Percentiles rank a stretch among this genome's conserved stretches.
Evolutionary conservation across 2,888 invertebrate species (phyloP).

Genomic region (Hirtodrosophila duncani): DNA sequence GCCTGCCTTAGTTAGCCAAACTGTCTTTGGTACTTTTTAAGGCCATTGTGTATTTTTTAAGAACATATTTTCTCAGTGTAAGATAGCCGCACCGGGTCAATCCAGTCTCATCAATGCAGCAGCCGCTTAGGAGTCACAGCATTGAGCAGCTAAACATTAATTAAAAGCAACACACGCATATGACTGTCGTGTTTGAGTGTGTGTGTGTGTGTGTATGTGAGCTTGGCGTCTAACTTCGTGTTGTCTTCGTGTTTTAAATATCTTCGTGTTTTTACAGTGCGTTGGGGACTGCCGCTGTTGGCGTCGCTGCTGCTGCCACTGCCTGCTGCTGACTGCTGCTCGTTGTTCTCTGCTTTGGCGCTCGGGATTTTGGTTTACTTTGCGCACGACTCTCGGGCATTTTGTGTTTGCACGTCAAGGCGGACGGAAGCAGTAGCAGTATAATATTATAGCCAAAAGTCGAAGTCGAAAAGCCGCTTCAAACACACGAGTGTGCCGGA

Average conservation of each 20-base stretch:
- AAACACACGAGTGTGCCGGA: constrained; percentile 3
- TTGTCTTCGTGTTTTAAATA: constrained; percentile 49
- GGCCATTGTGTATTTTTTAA: too few relatives aligned
- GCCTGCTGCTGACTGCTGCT: constrained; percentile 27
- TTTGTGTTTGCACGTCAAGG: constrained; percentile 71
- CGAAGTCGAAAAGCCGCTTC: too few relatives aligned
- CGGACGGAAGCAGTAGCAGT: constrained; percentile 56
- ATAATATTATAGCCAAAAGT: neutral
- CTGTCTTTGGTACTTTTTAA: too few relatives aligned
- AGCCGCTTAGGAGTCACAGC: constrained; percentile 35
- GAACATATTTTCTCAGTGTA: too few relatives aligned
- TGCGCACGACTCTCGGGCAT: constrained; percentile 66
- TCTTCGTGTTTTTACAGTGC: constrained; percentile 34
- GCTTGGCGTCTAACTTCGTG: constrained; percentile 41
- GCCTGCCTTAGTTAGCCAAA: too few relatives aligned
- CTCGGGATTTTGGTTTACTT: constrained; percentile 62
- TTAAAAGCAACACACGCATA: constrained; percentile 4
- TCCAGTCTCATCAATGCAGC: too few relatives aligned
- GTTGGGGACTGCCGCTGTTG: constrained; percentile 15
- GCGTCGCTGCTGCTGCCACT: constrained; percentile 13
- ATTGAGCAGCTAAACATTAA: constrained; percentile 58
- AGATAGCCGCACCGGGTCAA: too few relatives aligned
- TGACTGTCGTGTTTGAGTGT: constrained; percentile 11
- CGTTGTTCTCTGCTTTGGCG: constrained; percentile 31
- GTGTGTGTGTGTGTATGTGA: constrained; percentile 9